phyloP scores from a whole-genome alignment of 2,797 vertebrate species.

The Anableps anableps region DNA sequence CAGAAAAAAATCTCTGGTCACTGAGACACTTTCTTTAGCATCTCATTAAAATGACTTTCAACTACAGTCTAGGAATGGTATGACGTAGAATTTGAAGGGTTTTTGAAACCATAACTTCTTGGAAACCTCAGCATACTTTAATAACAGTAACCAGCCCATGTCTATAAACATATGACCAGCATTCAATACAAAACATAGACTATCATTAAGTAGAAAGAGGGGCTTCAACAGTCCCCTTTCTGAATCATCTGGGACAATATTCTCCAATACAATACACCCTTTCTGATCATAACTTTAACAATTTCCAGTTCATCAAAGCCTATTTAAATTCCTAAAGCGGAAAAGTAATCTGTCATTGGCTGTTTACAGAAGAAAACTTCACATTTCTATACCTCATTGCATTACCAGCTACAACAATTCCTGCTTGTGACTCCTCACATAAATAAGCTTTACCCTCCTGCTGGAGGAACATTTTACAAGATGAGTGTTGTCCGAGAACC shows the following conservation, averaged over 20 bases:
- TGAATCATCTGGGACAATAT: not conserved
- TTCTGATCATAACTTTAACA: not conserved
- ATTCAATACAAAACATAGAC: not conserved
- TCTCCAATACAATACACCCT: not conserved
- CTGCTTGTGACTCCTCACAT: not conserved
- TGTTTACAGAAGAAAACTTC: not conserved
- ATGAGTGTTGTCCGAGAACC: not conserved
- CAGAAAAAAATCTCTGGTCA: not conserved
- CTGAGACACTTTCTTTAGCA: not conserved
- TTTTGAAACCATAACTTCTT: not conserved
- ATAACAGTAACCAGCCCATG: not conserved
- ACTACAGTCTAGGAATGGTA: not conserved
- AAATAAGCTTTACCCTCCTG: not conserved
- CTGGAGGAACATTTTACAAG: conserved; percentile 6
- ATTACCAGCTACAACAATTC: not conserved
- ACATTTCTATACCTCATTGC: not conserved
- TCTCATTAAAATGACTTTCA: not conserved
- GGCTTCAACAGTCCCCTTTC: not conserved
- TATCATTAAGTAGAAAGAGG: too few relatives aligned
- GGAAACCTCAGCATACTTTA: not conserved
- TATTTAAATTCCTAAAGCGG: not conserved
- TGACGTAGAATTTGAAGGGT: not conserved
- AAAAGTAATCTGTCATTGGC: not conserved
- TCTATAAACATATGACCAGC: not conserved
- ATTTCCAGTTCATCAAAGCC: not conserved